A percentile compares a stretch with the other conserved stretches of the same genome.
Conservation (phyloP, 1,140 invertebrate genomes). For the Drosophila pruinosa region DNA sequence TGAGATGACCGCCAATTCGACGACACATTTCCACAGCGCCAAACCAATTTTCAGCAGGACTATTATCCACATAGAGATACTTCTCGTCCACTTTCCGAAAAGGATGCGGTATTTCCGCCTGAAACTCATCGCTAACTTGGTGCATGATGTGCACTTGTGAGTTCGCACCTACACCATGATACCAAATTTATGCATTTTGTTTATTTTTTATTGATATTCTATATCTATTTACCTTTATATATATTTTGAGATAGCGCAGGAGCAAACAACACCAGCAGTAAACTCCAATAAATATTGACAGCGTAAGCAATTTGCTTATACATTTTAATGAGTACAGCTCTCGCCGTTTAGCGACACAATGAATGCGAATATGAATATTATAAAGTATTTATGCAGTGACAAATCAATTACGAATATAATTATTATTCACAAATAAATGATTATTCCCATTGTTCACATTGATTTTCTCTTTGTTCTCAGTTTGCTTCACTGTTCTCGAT, state of each 20-base stretch:
- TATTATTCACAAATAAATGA: too few relatives aligned
- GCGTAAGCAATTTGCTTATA: neutral
- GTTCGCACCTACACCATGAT: neutral
- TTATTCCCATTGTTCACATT: too few relatives aligned
- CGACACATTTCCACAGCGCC: slow-evolving; percentile 13
- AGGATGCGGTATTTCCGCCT: neutral
- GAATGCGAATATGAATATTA: neutral
- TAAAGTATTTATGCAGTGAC: neutral
- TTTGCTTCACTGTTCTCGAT: too few relatives aligned
- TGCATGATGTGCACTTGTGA: neutral
- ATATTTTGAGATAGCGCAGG: neutral
- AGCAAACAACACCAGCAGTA: neutral
- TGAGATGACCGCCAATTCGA: neutral
- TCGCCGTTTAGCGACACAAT: neutral
- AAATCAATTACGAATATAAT: neutral
- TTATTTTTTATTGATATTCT: neutral
- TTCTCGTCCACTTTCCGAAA: slow-evolving; percentile 3
- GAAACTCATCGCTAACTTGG: neutral
- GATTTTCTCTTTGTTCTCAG: neutral
- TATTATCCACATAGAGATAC: neutral
- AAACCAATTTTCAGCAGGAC: slow-evolving; percentile 11
- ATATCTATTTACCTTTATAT: neutral
- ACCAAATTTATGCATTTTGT: neutral
- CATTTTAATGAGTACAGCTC: slow-evolving; percentile 4
- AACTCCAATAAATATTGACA: neutral